Conservation (phyloP, 2,113 vertebrate genomes). For the Lepidothrix coronata region DNA sequence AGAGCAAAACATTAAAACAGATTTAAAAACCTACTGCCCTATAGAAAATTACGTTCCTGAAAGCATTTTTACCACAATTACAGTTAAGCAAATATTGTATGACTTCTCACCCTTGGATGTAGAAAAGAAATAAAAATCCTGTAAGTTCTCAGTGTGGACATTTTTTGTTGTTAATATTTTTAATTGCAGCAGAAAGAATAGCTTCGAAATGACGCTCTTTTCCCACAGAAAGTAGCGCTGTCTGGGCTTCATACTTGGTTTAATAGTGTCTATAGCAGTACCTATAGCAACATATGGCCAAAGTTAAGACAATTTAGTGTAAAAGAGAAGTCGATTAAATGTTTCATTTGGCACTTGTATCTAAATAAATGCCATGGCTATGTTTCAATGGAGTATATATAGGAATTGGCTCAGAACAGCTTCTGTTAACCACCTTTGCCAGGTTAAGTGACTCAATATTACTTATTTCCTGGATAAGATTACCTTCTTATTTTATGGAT, state of each 20-base stretch:
- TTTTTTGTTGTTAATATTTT: neutral
- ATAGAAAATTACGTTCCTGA: neutral
- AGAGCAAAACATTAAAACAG: conserved; percentile 10
- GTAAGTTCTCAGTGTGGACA: neutral
- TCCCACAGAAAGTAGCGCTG: neutral
- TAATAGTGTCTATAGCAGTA: neutral
- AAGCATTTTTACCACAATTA: neutral
- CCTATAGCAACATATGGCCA: neutral
- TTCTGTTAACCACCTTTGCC: conserved; percentile 40
- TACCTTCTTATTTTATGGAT: conserved; percentile 25
- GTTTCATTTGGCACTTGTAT: conserved; percentile 42
- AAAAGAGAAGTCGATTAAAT: conserved; percentile 33
- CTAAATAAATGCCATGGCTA: conserved; percentile 10
- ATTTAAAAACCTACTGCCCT: neutral
- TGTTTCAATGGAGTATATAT: neutral
- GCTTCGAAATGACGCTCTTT: neutral
- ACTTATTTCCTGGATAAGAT: conserved; percentile 37
- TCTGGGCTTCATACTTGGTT: neutral
- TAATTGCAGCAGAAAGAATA: neutral
- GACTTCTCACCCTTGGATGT: neutral
- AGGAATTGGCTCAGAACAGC: conserved; percentile 19
- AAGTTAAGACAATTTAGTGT: conserved; percentile 4
- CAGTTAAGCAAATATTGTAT: neutral
- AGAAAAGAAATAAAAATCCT: neutral
- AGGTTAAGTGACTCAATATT: conserved; percentile 38